Evolutionary conservation across 2,888 invertebrate species (phyloP), one percentile per base, ranked within the genome.

Genomic region (Tuta absoluta): DNA sequence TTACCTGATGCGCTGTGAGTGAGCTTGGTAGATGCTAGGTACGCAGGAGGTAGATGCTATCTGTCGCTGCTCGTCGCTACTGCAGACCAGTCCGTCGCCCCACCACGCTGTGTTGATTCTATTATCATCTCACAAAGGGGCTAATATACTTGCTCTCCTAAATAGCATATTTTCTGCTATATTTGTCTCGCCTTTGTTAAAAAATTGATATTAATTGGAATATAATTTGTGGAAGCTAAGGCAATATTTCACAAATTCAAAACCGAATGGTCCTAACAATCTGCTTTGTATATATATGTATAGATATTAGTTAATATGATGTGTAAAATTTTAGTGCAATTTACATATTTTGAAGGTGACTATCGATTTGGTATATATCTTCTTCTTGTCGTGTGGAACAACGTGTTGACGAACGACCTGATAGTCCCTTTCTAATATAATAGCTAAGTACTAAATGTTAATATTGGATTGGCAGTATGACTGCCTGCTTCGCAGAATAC

Each of bases 51-150:
- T 1, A 11, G 19, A 8, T 23, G 11, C 11, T 45, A n/a, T 45
- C 45, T 12, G 51, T 23, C 51, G 28, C 56, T 7, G 8, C 33
- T 23, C 51, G 28, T 33, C 4, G 8, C 33, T 33, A 10, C 24
- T 33, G 56, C 33, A 10, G 56, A 24, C 56, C 33, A 19, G 33
- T 53, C 23, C 51, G 21, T 69, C 73, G 74, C 82, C 86, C 85
- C 85, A 84, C 87, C 81, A 84, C 77, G 73, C 65, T 14, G 58
- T 75, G 65, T 82, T 80, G 79, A 79, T 82, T 82, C 80, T 81
- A 77, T 75, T 78, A 81, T 82, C 83, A 80, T 77, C 75, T 80
- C 69, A 74, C 79, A 75, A 76, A 80, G 75, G 80, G 79, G 81
- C 82, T 72, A 67, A 66, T 71, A 71, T 69, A 76, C 75, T 80